Evolutionary conservation across 2,797 vertebrate species (phyloP), one percentile per base, ranked within the genome.

Genomic region (Apogon hyalosoma): DNA sequence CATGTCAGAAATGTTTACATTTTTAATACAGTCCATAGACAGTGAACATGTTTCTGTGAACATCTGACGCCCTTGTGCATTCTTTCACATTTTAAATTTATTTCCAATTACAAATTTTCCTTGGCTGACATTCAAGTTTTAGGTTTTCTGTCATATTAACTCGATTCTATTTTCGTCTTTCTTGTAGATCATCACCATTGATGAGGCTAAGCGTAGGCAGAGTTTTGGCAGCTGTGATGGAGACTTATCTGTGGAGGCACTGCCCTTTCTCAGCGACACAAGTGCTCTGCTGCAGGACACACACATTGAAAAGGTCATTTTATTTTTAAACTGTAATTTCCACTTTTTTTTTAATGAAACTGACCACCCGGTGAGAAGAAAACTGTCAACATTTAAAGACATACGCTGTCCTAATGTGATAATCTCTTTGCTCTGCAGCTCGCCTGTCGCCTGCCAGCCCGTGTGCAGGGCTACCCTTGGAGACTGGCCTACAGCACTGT

Each of bases 401-500:
- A 54, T 41, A 13, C n/a, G 11, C 11, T n/a, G 12, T 21, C 11
- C 3, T 36, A 21, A 56, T 62, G 9, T 51, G 21, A 56, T 58
- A 0, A 15, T 57, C n/a, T 53, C 19, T 54, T 13, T 43, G 38
- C 51, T 63, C 45, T 62, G 63, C 87, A 99, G 98, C 94, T 99
- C 46, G 94, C 94, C 61, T 94, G 90, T 41, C 86, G 94, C 74
- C 83, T 99, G 86, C 98, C 98, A 0, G 96, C 97, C n/a, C 94
- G 98, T 18, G 96, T 97, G 67, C 97, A 99, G 82, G 97, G 96
- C 9, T 98, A 98, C 82, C 95, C 93, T 0, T 99, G 98, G 98
- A 94, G 88, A 67, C 93, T 98, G 49, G 91, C 90, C 0, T 99
- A 99, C 82, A 98, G 98, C 85, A 98, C 97, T 0, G 92, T 94